A percentile compares a stretch with the other conserved stretches of the same genome.
Evolutionary conservation across 2,797 vertebrate species (phyloP).

Genomic region (Syngnathus acus): DNA sequence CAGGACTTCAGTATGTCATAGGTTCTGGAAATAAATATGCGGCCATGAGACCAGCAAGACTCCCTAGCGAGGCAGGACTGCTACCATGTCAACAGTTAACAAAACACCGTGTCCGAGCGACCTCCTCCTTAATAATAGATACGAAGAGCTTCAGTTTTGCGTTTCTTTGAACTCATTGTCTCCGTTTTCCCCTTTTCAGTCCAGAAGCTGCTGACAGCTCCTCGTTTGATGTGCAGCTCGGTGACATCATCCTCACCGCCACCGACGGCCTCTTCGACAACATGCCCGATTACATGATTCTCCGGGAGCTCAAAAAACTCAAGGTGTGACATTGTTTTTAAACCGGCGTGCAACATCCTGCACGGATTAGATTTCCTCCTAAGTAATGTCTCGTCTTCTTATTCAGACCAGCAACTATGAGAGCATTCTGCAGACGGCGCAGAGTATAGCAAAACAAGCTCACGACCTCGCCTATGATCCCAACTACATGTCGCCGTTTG

Average conservation of each 20-base stretch:
- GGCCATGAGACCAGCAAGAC: background rate
- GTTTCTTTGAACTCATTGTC: conserved; percentile 16
- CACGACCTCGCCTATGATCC: conserved; percentile 96
- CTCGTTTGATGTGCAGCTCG: conserved; percentile 92
- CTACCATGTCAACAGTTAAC: background rate
- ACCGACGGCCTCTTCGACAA: conserved; percentile 98
- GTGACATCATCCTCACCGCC: conserved; percentile 96
- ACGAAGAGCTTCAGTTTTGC: conserved; percentile 17
- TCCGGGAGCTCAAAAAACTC: conserved; percentile 93
- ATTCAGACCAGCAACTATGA: conserved; percentile 89
- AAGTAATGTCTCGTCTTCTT: background rate
- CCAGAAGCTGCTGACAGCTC: conserved; percentile 94
- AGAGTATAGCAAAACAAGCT: conserved; percentile 95
- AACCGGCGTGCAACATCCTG: background rate
- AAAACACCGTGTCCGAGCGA: background rate
- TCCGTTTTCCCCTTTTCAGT: conserved; percentile 49
- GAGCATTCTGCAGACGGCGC: conserved; percentile 92
- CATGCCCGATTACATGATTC: conserved; percentile 99
- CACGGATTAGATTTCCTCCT: background rate
- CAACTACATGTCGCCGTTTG: conserved; percentile 98
- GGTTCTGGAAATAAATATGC: background rate
- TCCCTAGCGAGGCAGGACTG: background rate
- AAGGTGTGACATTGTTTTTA: conserved; percentile 70
- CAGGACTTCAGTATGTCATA: background rate
- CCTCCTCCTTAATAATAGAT: background rate